Evolutionary conservation across 2,797 vertebrate species (phyloP).

Genomic region (Fistularia commersonii): DNA sequence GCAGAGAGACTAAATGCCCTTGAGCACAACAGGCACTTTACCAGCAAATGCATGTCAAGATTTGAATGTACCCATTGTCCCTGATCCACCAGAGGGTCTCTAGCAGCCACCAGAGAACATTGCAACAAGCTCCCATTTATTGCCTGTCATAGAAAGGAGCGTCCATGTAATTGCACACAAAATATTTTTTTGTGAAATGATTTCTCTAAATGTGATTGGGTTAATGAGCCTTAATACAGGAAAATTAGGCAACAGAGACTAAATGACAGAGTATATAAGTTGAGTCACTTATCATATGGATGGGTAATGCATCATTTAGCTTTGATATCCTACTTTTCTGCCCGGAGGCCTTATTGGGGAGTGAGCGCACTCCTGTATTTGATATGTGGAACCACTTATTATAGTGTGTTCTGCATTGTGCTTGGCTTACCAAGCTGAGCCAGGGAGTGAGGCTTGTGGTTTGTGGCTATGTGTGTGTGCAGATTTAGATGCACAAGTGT

Average conservation of each 20-base stretch:
- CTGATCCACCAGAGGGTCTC: constrained; percentile 47
- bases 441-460: constrained; percentile 63
- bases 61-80: constrained; percentile 77
- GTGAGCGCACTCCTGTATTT: constrained; percentile 49
- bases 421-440: constrained; percentile 64
- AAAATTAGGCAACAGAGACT: constrained; percentile 12
- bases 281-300: constrained; percentile 4
- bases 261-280: constrained; percentile 24
- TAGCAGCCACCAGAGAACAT: constrained; percentile 39
- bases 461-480: constrained; percentile 49
- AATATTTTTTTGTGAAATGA: constrained; percentile 63
- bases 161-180: constrained; percentile 70
- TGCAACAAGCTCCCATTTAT: constrained; percentile 54
- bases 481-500: constrained; percentile 53
- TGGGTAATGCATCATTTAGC: constrained; percentile 10
- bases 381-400: constrained; percentile 67
- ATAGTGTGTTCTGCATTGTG: constrained; percentile 67
- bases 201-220: constrained; percentile 31
- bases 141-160: constrained; percentile 55
- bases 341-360: constrained; percentile 30
- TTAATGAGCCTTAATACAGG: constrained; percentile 31
- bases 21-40: constrained; percentile 75
- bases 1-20: constrained; percentile 65
- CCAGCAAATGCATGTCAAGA: constrained; percentile 73
- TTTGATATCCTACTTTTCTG: constrained; percentile 40